Evolutionary conservation across 2,797 vertebrate genomes (phyloP), one percentile per base, ranked within the genome.

Genomic region (Fratercula arctica): DNA sequence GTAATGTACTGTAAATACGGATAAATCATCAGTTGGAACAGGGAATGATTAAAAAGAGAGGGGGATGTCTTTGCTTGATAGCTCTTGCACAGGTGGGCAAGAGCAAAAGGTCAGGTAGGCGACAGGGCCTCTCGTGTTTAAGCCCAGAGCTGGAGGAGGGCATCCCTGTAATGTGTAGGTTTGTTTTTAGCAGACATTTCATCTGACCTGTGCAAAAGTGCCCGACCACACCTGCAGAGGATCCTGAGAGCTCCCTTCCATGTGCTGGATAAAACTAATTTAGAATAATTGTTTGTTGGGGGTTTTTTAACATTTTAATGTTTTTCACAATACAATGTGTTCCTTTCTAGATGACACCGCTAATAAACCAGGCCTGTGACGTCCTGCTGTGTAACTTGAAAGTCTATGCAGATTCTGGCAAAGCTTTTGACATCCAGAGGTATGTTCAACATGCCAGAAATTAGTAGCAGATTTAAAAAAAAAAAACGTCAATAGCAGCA

Each of bases 391-490:
- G 92, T 87, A 99, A 99, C 96, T 95, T 99, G 93, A 95, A 98
- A 68, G 86, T 20, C 73, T 97, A 95, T 2, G 98, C 99, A 31
- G 98, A 99, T 94, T 99, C 99, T 16, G 98, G 98, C 63, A 97
- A 98, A 50, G 97, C 98, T 61, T 99, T 99, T 83, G 98, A 99
- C 97, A 99, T 99, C 95, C 98, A 99, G 97, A 99, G 97, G 99
- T 99, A 98, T 97, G 96, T 73, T 75, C 54, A 68, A 87, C 19
- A 37, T 74, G 31, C 57, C 45, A 89, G 79, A 94, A 96, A 90
- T 56, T 61, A 95, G 82, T 89, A 89, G 68, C 59, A 94, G 77
- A 57, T 95, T 95, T 39, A 31, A 15, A 39, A 67, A 80, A 83
- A 56, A 18, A 59, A 53, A 41, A 79, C 17, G 16, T 77, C 69